phyloP scores from a whole-genome alignment of 2,888 invertebrate species.

The Merodon equestris region DNA sequence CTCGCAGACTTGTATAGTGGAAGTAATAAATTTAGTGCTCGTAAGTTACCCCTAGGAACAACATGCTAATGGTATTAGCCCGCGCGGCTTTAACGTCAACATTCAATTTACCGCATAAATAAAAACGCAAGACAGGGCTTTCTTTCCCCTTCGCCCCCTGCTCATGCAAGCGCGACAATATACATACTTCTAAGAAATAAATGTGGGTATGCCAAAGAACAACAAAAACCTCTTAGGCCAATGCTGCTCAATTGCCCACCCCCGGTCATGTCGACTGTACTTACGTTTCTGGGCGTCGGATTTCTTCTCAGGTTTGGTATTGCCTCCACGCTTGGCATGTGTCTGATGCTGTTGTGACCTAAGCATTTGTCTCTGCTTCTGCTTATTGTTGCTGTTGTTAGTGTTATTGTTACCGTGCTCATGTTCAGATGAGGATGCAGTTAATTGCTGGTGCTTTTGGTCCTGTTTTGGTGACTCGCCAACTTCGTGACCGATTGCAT shows the following conservation, averaged over 20 bases:
- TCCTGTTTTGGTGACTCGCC: constrained; percentile 32
- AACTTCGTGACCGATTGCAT: constrained; percentile 45
- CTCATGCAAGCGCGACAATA: constrained; percentile 7
- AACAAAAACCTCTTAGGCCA: constrained; percentile 65
- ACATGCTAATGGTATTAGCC: too few relatives aligned
- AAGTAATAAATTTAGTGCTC: too few relatives aligned
- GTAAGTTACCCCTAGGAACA: too few relatives aligned
- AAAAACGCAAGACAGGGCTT: too few relatives aligned
- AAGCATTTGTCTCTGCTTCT: constrained; percentile 73
- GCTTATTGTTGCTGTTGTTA: constrained; percentile 51
- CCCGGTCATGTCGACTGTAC: constrained; percentile 15
- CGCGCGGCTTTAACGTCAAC: too few relatives aligned
- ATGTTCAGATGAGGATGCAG: constrained; percentile 44
- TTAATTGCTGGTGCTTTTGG: constrained; percentile 40
- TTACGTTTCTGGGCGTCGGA: constrained; percentile 64
- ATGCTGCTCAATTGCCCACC: background rate
- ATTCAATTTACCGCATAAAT: too few relatives aligned
- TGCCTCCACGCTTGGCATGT: constrained; percentile 73
- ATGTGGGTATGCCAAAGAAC: constrained; percentile 33
- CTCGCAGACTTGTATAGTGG: too few relatives aligned
- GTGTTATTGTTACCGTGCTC: constrained; percentile 69
- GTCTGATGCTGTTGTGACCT: constrained; percentile 74
- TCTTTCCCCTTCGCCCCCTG: background rate
- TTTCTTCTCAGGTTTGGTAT: constrained; percentile 68
- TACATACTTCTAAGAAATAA: constrained; percentile 5